Base-by-base conservation (phyloP, 2,888 invertebrate species). In the Ptychoptera contaminata region DNA sequence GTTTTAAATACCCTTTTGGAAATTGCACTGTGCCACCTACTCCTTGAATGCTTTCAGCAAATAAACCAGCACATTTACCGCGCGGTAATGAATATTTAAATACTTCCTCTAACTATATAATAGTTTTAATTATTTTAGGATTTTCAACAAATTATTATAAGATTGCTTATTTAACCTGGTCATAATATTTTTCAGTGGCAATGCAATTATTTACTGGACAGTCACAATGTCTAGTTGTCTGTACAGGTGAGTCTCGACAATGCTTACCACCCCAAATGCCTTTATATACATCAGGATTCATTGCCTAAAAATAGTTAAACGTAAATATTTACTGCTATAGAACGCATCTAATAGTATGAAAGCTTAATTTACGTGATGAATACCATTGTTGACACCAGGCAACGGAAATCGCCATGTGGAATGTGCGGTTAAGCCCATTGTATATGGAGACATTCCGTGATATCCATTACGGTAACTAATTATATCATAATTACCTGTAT, bases 31-130 rank as follows among this genome's bases (percentile, higher is more conserved):
- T 72, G 1, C 97, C 97, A 11, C 94, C 94, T 8, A 93, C 86
- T 12, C 97, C 97, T 68, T 94, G 96, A 52, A 98, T 96, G 1
- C 91, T 84, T 64, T 98, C 97, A 0, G 87, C 90, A 60, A 96
- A 84, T 62, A 96, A 79, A 6, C 79, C 96, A 0, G 93, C 97
- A 6, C 91, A 74, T 44, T 74, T 74, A 16, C 79, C 79, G 36
- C 11, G 12, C 0, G 92, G 84, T 50, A 90, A 62, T 8, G 84
- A 82, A 61, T 82, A 82, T 47, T 74, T 73, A 52, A 94, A 73
- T 6, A 82, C 72, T 65, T 91, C 54, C 45, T 63, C 62, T 46
- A 66, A 72, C 56, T 23, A 23, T n/a, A n/a, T 7, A 23, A 23
- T 23, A 23, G 23, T 5, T n/a, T n/a, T 5, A 23, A 23, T 23